Evolutionary conservation across 2,797 vertebrate genomes (phyloP).

Genomic region (Microctenopoma lineatum): DNA sequence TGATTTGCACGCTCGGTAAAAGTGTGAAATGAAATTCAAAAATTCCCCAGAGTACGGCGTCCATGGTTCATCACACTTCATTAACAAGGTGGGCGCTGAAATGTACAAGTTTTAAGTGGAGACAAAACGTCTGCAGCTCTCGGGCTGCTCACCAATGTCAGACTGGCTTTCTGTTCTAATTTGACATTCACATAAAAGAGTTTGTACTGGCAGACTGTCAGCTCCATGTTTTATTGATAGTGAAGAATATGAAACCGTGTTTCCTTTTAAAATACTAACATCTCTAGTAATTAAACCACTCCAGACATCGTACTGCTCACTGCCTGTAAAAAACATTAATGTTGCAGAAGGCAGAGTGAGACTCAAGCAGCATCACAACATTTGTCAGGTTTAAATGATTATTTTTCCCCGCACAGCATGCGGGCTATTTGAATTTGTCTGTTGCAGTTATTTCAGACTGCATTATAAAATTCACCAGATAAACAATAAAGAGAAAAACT

Average conservation of each 20-base stretch:
- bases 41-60: slow-evolving; percentile 16
- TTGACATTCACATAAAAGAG: slow-evolving; percentile 48
- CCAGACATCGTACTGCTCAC: not conserved
- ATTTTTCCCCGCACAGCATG: too few species aligned
- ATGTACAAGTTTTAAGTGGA: slow-evolving; percentile 39
- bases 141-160: slow-evolving; percentile 40
- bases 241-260: slow-evolving; percentile 28
- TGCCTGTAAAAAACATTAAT: not conserved
- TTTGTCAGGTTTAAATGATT: not conserved
- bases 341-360: not conserved
- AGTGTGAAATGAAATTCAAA: slow-evolving; percentile 28
- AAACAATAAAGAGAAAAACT: too few species aligned
- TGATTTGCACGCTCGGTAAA: slow-evolving; percentile 15
- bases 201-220: slow-evolving; percentile 53
- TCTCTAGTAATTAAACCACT: slow-evolving; percentile 21
- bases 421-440: too few species aligned
- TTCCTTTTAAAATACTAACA: slow-evolving; percentile 14
- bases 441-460: too few species aligned
- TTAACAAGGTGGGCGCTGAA: slow-evolving; percentile 46
- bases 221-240: slow-evolving; percentile 49
- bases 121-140: slow-evolving; percentile 48
- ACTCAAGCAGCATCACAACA: not conserved
- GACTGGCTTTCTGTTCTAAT: slow-evolving; percentile 31
- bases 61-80: slow-evolving; percentile 36
- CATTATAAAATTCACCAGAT: too few species aligned